Percentiles rank a stretch among this genome's conserved stretches.
Evolutionary conservation across 2,888 invertebrate genomes (phyloP).

Genomic region (Venustoraphidia nigricollis): DNA sequence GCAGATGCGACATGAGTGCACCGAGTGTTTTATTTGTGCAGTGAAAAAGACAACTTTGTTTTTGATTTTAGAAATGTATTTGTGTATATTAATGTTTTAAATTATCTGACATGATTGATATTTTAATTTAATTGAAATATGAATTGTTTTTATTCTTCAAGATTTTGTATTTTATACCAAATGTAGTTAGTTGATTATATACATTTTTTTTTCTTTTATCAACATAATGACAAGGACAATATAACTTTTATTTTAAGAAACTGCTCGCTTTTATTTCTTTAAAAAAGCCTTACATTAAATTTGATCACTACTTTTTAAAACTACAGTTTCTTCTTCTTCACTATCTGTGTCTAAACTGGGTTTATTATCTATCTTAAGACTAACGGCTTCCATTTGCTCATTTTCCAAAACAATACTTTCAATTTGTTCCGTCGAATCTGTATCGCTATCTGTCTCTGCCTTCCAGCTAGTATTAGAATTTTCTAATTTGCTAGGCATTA

Average conservation of each 20-base stretch:
- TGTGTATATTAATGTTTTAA: background rate
- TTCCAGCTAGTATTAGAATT: background rate
- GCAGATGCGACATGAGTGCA: slow-evolving; percentile 36
- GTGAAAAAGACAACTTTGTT: slow-evolving; percentile 2
- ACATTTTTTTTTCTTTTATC: no score
- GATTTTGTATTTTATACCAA: background rate
- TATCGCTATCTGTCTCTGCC: background rate
- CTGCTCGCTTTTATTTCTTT: no score
- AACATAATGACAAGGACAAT: no score
- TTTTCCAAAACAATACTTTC: slow-evolving; percentile 12
- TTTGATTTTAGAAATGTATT: no score
- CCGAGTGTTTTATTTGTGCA: slow-evolving; percentile 6
- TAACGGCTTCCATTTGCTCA: slow-evolving; percentile 17
- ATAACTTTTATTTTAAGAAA: no score
- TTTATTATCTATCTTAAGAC: slow-evolving; percentile 14
- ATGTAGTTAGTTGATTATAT: no score
- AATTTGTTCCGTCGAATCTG: background rate
- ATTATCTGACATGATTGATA: slow-evolving; percentile 3
- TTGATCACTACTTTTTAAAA: slow-evolving; percentile 16
- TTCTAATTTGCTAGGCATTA: background rate
- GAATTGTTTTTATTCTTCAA: slow-evolving; percentile 2
- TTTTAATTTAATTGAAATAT: slow-evolving; percentile 4
- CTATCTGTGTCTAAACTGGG: slow-evolving; percentile 18
- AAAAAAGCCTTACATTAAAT: no score
- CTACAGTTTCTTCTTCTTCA: slow-evolving; percentile 25